Base-by-base conservation (phyloP, 2,113 vertebrate species). In the Gallinago media region DNA sequence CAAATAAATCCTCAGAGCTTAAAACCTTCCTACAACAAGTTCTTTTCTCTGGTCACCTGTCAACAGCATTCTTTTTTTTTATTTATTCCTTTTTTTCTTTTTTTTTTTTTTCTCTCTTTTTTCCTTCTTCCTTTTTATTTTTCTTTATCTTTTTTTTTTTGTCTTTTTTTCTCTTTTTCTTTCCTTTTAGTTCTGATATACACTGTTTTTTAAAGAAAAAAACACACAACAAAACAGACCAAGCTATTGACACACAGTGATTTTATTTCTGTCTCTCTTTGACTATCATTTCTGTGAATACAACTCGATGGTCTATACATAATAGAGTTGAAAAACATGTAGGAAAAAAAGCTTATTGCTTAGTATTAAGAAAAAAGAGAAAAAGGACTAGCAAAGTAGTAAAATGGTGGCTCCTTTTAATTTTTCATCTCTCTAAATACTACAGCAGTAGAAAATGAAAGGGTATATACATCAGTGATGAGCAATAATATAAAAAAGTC, bases 1-100 rank as follows among this genome's bases (percentile, higher is more conserved):
- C 52, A 95, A 90, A 93, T 67, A 96, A 92, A 93, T 88, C 85
- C 82, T 90, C 46, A 77, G 71, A 85, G 85, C 50, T 95, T 67
- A 93, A 95, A 96, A 74, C 34, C 67, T 96, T 95, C 67, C 55
- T 66, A 73, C 49, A 82, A 67, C 3, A 85, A 83, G 36, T 70
- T 83, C 50, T 97, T 94, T 95, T 93, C 40, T 70, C 26, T 15
- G 2, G 71, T 77, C 63, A 83, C 32, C 42, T 92, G 67, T 92
- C 88, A 95, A 66, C 25, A 76, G 6, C 26, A n/a, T 22, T 7
- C n/a, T 58, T 80, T 54, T 56, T 15, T 59, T 34, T 10, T 59
- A 23, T 36, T 36, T 61, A 36, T 59, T 59, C 12, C 7, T 26
- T 3, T 3, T 15, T n/a, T 9, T 3, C 25, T 22, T 21, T 1